Conservation (phyloP, 2,888 invertebrate species). For the Scelioninae gen. 2 region DNA sequence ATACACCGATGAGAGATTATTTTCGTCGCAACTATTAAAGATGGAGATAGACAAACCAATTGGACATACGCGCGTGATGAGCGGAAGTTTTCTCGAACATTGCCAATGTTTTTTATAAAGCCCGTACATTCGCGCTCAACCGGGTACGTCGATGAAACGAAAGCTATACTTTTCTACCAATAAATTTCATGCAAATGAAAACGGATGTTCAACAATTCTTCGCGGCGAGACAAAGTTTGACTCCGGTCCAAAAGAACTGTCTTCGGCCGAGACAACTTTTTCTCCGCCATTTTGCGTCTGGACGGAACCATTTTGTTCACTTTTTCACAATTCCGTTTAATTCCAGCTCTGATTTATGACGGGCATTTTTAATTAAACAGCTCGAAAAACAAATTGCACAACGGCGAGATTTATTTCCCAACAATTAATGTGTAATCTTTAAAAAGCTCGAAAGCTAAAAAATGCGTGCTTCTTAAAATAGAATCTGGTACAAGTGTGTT, state of each 20-base stretch:
- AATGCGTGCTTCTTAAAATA: conserved; percentile 40
- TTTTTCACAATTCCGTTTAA: neutral
- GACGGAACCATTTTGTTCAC: too few species aligned
- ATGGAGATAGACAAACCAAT: conserved; percentile 42
- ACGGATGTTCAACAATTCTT: too few species aligned
- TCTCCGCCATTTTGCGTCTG: too few species aligned
- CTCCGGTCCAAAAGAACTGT: too few species aligned
- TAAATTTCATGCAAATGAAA: too few species aligned
- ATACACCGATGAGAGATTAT: conserved; percentile 31
- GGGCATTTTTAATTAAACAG: conserved; percentile 15
- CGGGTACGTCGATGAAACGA: too few species aligned
- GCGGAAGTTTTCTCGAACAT: conserved; percentile 48
- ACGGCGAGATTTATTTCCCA: conserved; percentile 13
- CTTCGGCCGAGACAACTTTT: too few species aligned
- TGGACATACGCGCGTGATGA: conserved; percentile 32
- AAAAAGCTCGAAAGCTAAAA: conserved; percentile 35
- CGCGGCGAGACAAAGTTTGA: too few species aligned
- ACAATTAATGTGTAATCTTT: conserved; percentile 31
- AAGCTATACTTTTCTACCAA: conserved; percentile 2
- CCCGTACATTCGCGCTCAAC: too few species aligned
- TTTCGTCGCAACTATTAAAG: conserved; percentile 46
- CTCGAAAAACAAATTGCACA: conserved; percentile 26
- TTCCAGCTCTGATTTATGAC: conserved; percentile 23
- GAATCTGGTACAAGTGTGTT: conserved; percentile 27
- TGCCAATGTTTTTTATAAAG: conserved; percentile 31